Base-by-base conservation (phyloP, 2,113 vertebrate genomes). In the Thunnus thynnus region DNA sequence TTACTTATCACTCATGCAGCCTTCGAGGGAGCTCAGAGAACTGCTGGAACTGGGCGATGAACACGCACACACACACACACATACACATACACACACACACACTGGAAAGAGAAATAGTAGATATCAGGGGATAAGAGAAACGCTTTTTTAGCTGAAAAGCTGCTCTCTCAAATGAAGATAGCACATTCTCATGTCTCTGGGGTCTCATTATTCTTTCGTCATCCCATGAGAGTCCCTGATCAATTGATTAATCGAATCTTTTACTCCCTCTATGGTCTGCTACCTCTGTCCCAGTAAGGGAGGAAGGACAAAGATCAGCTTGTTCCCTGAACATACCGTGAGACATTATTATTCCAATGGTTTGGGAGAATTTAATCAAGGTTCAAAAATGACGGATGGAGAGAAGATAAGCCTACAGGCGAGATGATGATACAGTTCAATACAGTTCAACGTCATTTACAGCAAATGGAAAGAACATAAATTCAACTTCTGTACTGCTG, bases 181-280 rank as follows among this genome's bases (percentile, higher is more conserved):
- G 12, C n/a, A 32, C 25, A 61, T 72, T 76, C 25, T 72, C 4
- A 4, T 3, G 5, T 85, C 86, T 67, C 77, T 36, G 1, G 50
- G 47, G 75, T 66, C 62, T 86, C 57, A 86, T 87, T 89, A 76
- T 16, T 32, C 22, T 77, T 13, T 78, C 61, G 84, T 41, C 36
- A 32, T 48, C 68, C 50, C 58, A 56, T 2, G 18, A 58, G 70
- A 85, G 16, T 69, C 8, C 12, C 50, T 18, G 73, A 83, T 84
- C 76, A 51, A 77, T 80, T 52, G 57, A 56, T 83, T 73, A 58
- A 78, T 81, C 1, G 1, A 17, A 55, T 75, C 66, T 68, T 62
- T 63, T n/a, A 25, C 48, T 62, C 11, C 27, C 20, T 54, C 17
- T 54, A 1, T 48, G 62, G 17, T 62, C 52, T 8, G 9, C 20